Evolutionary conservation across 2,113 vertebrate genomes (phyloP).

Genomic region (Pleuronectes platessa): DNA sequence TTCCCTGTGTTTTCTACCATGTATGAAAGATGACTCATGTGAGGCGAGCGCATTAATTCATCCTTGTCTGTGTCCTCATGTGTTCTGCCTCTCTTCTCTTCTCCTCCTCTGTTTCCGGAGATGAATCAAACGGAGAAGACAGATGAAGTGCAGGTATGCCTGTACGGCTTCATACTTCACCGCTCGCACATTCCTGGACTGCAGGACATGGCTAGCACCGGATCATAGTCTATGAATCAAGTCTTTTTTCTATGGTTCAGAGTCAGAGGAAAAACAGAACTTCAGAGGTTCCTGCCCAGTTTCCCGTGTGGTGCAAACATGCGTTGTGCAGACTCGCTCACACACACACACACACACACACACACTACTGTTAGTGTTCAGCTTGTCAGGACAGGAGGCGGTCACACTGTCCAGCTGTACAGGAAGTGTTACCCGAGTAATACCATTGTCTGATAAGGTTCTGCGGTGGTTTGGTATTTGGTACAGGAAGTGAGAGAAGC

Average conservation of each 20-base stretch:
- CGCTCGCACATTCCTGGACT: constrained; percentile 33
- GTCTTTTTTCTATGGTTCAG: constrained; percentile 61
- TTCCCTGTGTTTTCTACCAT: background rate
- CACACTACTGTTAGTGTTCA: constrained; percentile 1
- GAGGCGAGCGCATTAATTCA: constrained; percentile 35
- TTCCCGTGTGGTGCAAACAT: constrained; percentile 61
- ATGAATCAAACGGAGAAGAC: constrained; percentile 27
- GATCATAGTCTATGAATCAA: constrained; percentile 57
- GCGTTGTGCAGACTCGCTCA: background rate
- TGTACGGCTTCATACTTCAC: constrained; percentile 28
- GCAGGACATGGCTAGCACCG: constrained; percentile 41
- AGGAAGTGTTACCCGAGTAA: constrained; percentile 35
- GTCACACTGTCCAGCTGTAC: constrained; percentile 22
- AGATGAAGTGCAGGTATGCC: constrained; percentile 49
- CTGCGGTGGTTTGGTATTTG: constrained; percentile 15
- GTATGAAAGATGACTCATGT: background rate
- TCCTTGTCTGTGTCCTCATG: constrained; percentile 30
- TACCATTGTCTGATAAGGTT: constrained; percentile 41
- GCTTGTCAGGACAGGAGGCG: background rate
- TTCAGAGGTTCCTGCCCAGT: constrained; percentile 63
- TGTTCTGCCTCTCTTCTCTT: background rate
- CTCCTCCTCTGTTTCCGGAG: constrained; percentile 10
- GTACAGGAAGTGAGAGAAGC: background rate
- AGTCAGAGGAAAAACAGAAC: constrained; percentile 59
- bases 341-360: constrained; percentile 20